A percentile compares a stretch with the other conserved stretches of the same genome.
Conservation (phyloP, 2,888 invertebrate species). For the Nomada ruficornis region DNA sequence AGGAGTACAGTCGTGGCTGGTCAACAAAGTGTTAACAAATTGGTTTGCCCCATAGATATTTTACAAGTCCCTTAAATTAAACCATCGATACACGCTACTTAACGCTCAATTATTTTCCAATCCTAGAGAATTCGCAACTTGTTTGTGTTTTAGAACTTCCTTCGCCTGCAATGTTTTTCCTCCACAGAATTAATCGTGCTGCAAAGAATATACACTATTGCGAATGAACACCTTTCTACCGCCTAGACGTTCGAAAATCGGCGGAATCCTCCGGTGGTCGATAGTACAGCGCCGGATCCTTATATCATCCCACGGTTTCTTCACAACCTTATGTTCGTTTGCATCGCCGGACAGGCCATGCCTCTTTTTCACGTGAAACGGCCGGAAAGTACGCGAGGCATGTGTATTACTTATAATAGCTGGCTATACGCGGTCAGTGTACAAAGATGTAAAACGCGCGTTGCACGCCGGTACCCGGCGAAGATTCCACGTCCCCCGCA, state of each 20-base stretch:
- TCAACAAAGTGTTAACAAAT: no score
- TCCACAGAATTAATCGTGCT: neutral
- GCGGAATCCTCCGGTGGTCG: constrained; percentile 13
- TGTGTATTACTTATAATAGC: constrained; percentile 66
- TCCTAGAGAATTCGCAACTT: no score
- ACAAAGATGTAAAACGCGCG: constrained; percentile 64
- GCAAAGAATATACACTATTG: neutral
- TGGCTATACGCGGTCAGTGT: constrained; percentile 48
- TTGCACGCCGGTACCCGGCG: constrained; percentile 62
- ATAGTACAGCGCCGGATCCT: constrained; percentile 20
- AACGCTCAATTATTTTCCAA: no score
- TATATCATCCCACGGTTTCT: constrained; percentile 42
- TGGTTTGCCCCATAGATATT: no score
- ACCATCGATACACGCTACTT: no score
- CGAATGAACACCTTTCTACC: neutral
- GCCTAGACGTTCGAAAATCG: neutral
- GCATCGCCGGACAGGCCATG: constrained; percentile 33
- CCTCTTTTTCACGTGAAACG: constrained; percentile 56
- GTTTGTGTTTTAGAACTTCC: no score
- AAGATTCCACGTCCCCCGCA: constrained; percentile 78
- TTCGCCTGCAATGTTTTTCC: no score
- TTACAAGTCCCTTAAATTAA: no score
- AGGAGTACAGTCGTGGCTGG: no score
- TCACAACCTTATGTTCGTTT: constrained; percentile 18
- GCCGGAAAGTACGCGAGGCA: constrained; percentile 56